Conservation (phyloP, 1,140 invertebrate species). For the Elysia chlorotica region DNA sequence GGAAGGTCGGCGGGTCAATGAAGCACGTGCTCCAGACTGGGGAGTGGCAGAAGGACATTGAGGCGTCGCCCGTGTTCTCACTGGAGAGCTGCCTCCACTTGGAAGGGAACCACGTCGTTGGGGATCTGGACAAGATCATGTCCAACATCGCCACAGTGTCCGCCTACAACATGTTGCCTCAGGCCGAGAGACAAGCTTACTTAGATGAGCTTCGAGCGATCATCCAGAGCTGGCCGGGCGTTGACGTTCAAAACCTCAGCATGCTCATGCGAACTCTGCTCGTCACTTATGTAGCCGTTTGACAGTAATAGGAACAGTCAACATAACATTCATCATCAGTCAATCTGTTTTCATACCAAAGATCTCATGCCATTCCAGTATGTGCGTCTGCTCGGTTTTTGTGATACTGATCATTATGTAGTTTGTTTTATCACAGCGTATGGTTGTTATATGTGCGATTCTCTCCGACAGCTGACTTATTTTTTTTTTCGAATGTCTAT, state of each 20-base stretch:
- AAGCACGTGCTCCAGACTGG: neutral
- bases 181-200: neutral
- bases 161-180: slow-evolving; percentile 5
- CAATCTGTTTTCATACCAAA: too few species aligned
- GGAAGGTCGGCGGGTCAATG: neutral
- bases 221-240: slow-evolving; percentile 5
- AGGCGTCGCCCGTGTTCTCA: neutral
- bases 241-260: neutral
- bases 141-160: slow-evolving; percentile 8
- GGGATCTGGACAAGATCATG: slow-evolving; percentile 7
- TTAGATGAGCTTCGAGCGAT: slow-evolving; percentile 4
- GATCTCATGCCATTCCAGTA: too few species aligned
- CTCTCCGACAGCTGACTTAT: too few species aligned
- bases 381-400: too few species aligned
- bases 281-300: too few species aligned
- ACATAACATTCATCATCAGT: too few species aligned
- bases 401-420: too few species aligned
- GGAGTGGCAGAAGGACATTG: slow-evolving; percentile 4
- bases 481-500: too few species aligned
- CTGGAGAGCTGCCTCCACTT: neutral
- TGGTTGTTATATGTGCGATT: too few species aligned
- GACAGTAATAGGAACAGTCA: too few species aligned
- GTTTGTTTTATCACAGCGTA: too few species aligned
- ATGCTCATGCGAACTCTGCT: too few species aligned
- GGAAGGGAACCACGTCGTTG: neutral